Evolutionary conservation across 2,113 vertebrate genomes (phyloP).

Genomic region (Sorex fumeus): DNA sequence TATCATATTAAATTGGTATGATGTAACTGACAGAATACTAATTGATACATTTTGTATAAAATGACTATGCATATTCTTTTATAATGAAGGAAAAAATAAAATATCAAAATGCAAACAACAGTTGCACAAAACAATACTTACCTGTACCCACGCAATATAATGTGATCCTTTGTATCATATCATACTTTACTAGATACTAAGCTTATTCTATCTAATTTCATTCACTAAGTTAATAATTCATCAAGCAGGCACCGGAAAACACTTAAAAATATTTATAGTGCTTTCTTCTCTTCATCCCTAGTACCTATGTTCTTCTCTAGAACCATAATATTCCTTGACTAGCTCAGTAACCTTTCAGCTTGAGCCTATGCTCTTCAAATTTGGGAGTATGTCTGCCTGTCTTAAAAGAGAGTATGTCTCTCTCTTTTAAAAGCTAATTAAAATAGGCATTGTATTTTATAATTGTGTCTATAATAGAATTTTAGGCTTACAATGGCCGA

Average conservation of each 20-base stretch:
- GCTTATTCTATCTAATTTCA: slow-evolving; percentile 15
- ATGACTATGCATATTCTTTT: neutral
- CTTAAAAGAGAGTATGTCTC: too few relatives aligned
- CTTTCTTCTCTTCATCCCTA: neutral
- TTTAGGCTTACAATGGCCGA: too few relatives aligned
- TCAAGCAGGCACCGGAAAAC: neutral
- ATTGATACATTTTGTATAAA: slow-evolving; percentile 32
- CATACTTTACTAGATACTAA: neutral
- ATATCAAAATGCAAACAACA: neutral
- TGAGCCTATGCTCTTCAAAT: neutral
- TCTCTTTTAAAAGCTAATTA: too few relatives aligned
- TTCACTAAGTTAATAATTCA: slow-evolving; percentile 21
- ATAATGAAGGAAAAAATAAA: slow-evolving; percentile 53
- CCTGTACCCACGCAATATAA: neutral
- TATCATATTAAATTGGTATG: neutral
- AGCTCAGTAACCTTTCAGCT: neutral
- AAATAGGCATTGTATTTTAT: too few relatives aligned
- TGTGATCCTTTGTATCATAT: neutral
- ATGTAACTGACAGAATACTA: slow-evolving; percentile 25
- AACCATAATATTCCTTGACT: neutral
- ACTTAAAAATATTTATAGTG: neutral
- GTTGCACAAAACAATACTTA: neutral
- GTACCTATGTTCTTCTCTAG: neutral
- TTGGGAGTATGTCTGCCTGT: neutral
- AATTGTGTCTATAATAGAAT: too few relatives aligned